These are phyloP conservation scores for Betta splendens DNA, from an alignment of 2,797 vertebrate genomes.

Conservation along the genomic window DNA sequence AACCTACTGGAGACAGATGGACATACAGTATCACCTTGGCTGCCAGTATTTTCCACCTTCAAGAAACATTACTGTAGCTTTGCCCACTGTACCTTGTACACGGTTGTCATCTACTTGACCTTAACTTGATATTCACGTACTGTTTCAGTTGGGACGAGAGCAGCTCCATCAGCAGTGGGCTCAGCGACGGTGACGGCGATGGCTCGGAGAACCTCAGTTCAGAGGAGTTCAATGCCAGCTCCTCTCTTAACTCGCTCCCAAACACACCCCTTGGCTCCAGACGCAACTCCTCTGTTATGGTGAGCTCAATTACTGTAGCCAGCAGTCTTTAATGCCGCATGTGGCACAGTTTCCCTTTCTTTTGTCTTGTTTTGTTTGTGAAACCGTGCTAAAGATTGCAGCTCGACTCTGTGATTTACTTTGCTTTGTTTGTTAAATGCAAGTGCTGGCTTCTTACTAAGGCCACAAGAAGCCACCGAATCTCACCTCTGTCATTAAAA, in stretches of 20 bases:
- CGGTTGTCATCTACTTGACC: not conserved
- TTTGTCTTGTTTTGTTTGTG: conserved; percentile 21
- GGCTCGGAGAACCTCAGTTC: conserved; percentile 97
- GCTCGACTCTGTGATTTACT: conserved; percentile 26
- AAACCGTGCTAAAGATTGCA: conserved; percentile 12
- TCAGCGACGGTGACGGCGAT: conserved; percentile 88
- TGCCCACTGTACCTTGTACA: not conserved
- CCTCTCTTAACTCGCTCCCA: conserved; percentile 95
- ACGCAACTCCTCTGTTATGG: conserved; percentile 92
- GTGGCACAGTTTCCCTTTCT: conserved; percentile 8
- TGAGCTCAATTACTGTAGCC: conserved; percentile 66
- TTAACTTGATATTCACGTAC: conserved; percentile 28
- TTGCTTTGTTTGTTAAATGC: conserved; percentile 20
- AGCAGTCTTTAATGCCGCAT: conserved; percentile 9
- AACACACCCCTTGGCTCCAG: conserved; percentile 92
- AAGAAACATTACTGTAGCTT: conserved; percentile 10
- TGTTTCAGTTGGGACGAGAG: conserved; percentile 96
- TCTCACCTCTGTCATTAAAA: conserved; percentile 27
- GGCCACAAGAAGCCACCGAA: conserved; percentile 32
- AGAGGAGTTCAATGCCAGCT: conserved; percentile 97
- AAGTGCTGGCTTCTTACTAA: conserved; percentile 34
- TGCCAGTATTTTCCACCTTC: conserved; percentile 17
- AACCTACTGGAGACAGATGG: conserved; percentile 57
- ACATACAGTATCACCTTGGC: not conserved
- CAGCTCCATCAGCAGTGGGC: conserved; percentile 98